A percentile compares a stretch with the other conserved stretches of the same genome.
phyloP scores from a whole-genome alignment of 1,140 invertebrate genomes.

The Portunus trituberculatus region DNA sequence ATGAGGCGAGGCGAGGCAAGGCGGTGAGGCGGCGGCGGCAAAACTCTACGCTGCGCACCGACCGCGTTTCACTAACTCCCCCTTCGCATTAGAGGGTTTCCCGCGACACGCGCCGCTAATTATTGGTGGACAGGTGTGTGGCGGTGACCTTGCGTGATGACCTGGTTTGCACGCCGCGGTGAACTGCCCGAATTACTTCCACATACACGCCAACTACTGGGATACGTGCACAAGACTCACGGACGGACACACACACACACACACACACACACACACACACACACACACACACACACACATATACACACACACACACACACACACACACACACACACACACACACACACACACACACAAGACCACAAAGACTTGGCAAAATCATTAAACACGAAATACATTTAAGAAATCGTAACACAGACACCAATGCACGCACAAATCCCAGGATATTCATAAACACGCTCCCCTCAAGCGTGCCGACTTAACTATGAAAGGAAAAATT shows the following conservation, averaged over 20 bases:
- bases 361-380: background rate
- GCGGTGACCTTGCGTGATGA: too few relatives aligned
- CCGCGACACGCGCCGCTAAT: too few relatives aligned
- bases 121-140: too few relatives aligned
- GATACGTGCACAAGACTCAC: background rate
- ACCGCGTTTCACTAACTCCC: too few relatives aligned
- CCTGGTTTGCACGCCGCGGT: too few relatives aligned
- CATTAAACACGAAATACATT: background rate
- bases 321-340: background rate
- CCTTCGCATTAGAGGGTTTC: too few relatives aligned
- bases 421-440: background rate
- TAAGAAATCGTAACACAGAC: background rate
- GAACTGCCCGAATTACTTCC: too few relatives aligned
- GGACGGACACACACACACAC: background rate
- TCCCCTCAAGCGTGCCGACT: background rate
- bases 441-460: background rate
- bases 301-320: constrained; percentile 12
- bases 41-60: too few relatives aligned
- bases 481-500: background rate
- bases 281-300: background rate
- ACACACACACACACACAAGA: background rate
- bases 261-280: constrained; percentile 11
- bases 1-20: too few relatives aligned
- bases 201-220: too few relatives aligned
- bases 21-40: too few relatives aligned